These are phyloP conservation scores for Conus betulinus DNA, from an alignment of 1,140 invertebrate genomes.

Conservation along the genomic window DNA sequence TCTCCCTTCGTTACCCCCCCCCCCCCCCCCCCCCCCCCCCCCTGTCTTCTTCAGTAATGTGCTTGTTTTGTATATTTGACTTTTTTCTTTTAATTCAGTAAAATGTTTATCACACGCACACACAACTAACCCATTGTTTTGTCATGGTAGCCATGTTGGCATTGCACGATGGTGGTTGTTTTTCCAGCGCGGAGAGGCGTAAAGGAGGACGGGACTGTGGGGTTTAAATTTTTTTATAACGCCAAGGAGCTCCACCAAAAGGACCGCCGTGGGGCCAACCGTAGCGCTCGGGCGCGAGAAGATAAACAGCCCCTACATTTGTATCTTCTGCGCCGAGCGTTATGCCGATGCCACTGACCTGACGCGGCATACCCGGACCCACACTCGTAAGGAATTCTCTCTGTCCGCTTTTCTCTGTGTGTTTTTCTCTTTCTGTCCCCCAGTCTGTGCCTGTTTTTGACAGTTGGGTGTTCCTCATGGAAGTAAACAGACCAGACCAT, in stretches of 20 bases:
- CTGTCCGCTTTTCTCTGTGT: neutral
- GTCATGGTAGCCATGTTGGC: no score
- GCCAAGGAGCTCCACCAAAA: neutral
- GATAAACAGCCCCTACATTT: neutral
- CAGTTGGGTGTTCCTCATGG: neutral
- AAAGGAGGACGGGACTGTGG: neutral
- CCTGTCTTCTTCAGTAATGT: no score
- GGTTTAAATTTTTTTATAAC: neutral
- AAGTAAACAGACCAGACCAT: neutral
- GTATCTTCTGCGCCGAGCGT: neutral
- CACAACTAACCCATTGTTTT: no score
- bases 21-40: no score
- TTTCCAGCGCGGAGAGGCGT: neutral
- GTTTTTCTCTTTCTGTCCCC: neutral
- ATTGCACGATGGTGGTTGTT: no score
- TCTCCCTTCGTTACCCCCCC: no score
- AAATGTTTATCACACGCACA: no score
- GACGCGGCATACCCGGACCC: neutral
- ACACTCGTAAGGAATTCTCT: neutral
- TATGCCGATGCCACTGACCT: neutral
- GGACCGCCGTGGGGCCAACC: neutral
- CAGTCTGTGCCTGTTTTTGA: neutral
- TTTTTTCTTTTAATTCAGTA: no score
- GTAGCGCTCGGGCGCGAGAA: neutral
- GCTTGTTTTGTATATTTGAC: no score